Percentiles rank a stretch among this genome's conserved stretches.
Evolutionary conservation across 2,797 vertebrate genomes (phyloP).

Genomic region (Erpetoichthys calabaricus): DNA sequence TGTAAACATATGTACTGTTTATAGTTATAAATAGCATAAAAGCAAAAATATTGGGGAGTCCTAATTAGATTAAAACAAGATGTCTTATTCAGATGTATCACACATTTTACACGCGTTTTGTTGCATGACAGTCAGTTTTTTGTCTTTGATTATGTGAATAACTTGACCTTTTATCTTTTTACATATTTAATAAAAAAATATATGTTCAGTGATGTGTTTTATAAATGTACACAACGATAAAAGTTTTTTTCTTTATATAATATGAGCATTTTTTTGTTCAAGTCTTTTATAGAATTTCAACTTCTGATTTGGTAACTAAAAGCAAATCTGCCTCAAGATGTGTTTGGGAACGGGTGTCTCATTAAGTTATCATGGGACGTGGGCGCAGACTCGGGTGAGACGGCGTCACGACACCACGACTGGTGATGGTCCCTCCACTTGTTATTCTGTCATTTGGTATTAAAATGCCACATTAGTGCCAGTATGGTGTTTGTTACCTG

Average conservation of each 20-base stretch:
- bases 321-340: no score
- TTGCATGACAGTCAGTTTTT: conserved; percentile 85
- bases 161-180: conserved; percentile 93
- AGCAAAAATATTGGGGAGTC: conserved; percentile 31
- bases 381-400: no score
- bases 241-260: conserved; percentile 23
- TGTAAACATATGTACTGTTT: conserved; percentile 98
- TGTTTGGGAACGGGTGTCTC: no score
- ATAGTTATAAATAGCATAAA: conserved; percentile 86
- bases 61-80: conserved; percentile 45
- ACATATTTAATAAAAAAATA: conserved; percentile 98
- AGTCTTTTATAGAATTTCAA: no score
- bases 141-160: conserved; percentile 94
- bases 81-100: conserved; percentile 61
- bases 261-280: no score
- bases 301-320: no score
- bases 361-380: no score
- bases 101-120: conserved; percentile 77
- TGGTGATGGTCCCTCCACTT: no score
- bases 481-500: no score
- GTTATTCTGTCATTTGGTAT: no score
- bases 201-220: conserved; percentile 71
- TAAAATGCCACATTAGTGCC: no score
- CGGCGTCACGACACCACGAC: no score
- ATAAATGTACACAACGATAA: conserved; percentile 46